phyloP scores from a whole-genome alignment of 2,113 vertebrate species.

The Sisor rabdophorus region DNA sequence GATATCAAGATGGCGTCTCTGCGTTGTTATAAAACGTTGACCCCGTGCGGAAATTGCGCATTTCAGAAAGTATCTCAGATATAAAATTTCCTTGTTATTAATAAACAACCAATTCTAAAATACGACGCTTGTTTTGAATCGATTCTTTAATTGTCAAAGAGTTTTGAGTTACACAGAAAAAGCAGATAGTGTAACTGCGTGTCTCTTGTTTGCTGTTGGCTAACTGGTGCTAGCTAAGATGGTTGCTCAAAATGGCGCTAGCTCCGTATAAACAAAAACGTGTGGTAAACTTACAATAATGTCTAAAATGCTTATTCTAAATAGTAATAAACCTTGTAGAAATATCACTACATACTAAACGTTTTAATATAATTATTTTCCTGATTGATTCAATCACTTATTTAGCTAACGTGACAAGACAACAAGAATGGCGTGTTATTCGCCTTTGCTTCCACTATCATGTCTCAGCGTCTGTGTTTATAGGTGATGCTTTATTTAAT shows the following conservation, averaged over 20 bases:
- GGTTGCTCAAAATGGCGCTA: conserved; percentile 44
- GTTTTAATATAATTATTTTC: background rate
- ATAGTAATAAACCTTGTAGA: background rate
- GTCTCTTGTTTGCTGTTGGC: background rate
- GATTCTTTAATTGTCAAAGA: fast-evolving
- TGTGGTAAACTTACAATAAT: background rate
- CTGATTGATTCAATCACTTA: background rate
- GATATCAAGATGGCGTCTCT: conserved; percentile 45
- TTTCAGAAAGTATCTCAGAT: background rate
- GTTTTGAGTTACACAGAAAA: background rate
- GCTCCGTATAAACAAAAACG: background rate
- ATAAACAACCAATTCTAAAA: background rate
- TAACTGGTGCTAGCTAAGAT: background rate
- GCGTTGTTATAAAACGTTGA: background rate
- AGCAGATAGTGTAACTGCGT: background rate
- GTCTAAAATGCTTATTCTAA: background rate
- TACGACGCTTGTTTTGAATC: background rate
- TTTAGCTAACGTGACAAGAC: conserved; percentile 3
- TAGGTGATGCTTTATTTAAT: background rate
- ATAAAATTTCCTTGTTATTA: background rate
- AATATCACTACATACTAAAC: no score
- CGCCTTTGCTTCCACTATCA: no score
- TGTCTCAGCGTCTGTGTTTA: background rate
- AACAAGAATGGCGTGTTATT: background rate
- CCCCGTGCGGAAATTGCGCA: background rate